Percentiles rank a stretch among this genome's conserved stretches.
Conservation (phyloP, 2,888 invertebrate genomes). For the Chydorus sphaericus region DNA sequence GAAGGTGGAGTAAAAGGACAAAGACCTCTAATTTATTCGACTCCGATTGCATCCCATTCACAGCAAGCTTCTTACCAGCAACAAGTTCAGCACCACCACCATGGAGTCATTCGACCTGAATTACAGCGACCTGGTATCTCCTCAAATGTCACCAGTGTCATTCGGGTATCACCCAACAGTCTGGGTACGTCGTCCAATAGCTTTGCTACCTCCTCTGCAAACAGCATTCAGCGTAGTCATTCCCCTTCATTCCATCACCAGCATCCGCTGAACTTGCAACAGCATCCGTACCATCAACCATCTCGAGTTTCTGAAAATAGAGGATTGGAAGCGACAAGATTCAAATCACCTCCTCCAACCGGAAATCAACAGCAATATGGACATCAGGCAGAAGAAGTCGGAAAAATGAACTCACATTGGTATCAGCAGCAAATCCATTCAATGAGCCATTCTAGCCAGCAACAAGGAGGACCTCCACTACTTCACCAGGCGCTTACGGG, state of each 20-base stretch:
- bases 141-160: slow-evolving; percentile 49
- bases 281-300: slow-evolving; percentile 25
- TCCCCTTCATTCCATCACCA: slow-evolving; percentile 7
- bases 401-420: neutral
- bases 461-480: slow-evolving; percentile 19
- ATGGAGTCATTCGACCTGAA: slow-evolving; percentile 37
- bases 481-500: slow-evolving; percentile 33
- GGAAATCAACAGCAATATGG: neutral
- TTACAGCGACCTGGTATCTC: slow-evolving; percentile 45
- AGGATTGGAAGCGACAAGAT: neutral
- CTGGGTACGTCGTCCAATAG: too few relatives aligned
- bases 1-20: neutral
- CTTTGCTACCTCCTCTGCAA: too few relatives aligned
- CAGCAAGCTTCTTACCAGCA: slow-evolving; percentile 31
- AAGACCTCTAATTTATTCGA: slow-evolving; percentile 17
- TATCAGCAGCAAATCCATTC: slow-evolving; percentile 19
- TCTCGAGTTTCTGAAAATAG: neutral
- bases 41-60: slow-evolving; percentile 30
- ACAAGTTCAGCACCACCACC: slow-evolving; percentile 14
- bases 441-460: neutral
- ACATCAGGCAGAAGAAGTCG: neutral
- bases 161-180: slow-evolving; percentile 45
- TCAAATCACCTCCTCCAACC: neutral
- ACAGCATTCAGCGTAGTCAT: neutral
- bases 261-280: slow-evolving; percentile 14